These are phyloP conservation scores for Ooceraea biroi DNA, from an alignment of 1,140 invertebrate species.

Conservation along the genomic window DNA sequence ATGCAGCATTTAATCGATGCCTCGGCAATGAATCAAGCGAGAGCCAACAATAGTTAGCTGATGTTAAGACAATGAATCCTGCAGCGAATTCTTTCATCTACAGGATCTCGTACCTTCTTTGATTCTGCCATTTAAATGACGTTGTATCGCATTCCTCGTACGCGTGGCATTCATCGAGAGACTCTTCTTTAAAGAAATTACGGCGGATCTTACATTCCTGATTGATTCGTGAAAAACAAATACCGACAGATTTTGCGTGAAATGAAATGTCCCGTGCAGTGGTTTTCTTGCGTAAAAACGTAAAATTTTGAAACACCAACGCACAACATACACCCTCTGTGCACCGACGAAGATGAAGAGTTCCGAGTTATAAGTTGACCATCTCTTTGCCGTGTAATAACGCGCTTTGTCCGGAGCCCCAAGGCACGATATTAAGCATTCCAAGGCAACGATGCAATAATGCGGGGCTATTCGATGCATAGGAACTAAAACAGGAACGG, in stretches of 20 bases:
- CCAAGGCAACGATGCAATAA: constrained; percentile 82
- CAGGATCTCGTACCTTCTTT: neutral
- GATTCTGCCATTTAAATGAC: constrained; percentile 7
- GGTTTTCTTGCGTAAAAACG: neutral
- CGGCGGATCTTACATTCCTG: neutral
- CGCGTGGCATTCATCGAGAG: neutral
- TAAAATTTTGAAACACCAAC: constrained; percentile 42
- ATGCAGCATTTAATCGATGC: constrained; percentile 50
- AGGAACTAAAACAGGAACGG: constrained; percentile 78
- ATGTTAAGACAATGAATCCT: constrained; percentile 47
- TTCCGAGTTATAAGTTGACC: constrained; percentile 78
- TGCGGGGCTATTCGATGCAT: constrained; percentile 82
- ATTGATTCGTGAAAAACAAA: neutral
- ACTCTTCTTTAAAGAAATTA: neutral
- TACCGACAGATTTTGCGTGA: neutral
- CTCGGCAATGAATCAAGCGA: constrained; percentile 23
- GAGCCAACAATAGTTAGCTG: constrained; percentile 23
- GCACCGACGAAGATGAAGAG: constrained; percentile 73
- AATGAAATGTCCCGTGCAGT: neutral
- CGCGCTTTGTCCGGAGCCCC: constrained; percentile 78
- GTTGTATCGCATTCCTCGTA: neutral
- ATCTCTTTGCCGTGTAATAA: constrained; percentile 80
- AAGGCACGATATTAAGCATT: constrained; percentile 84
- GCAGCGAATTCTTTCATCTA: constrained; percentile 18
- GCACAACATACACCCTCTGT: constrained; percentile 52